Percentiles rank a stretch among this genome's conserved stretches.
Evolutionary conservation across 2,113 vertebrate species (phyloP).

Genomic region (Sapayoa aenigma): DNA sequence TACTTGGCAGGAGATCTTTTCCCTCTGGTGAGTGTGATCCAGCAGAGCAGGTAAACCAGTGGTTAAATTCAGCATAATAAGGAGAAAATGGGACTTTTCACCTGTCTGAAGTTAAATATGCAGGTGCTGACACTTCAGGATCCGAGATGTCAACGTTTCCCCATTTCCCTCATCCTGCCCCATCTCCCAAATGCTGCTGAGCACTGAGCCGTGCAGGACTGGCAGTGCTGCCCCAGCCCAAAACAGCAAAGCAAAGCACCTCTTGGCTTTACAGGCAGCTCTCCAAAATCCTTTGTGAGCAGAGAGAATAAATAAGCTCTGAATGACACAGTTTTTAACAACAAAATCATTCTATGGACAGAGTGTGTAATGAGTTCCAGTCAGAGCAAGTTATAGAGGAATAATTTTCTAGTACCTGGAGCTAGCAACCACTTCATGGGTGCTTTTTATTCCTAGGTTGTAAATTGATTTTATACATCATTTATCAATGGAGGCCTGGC

Average conservation of each 20-base stretch:
- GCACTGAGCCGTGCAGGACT: not conserved
- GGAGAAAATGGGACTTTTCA: not conserved
- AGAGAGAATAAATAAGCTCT: conserved; percentile 15
- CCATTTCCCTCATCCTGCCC: not conserved
- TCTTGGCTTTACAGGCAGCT: not conserved
- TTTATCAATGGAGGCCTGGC: conserved; percentile 65
- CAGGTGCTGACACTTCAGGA: not conserved
- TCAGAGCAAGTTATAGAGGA: conserved; percentile 46
- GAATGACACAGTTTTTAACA: conserved; percentile 50
- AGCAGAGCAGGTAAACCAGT: not conserved
- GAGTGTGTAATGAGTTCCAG: conserved; percentile 34
- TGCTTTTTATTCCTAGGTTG: conserved; percentile 65
- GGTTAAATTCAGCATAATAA: not conserved
- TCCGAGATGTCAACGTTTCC: not conserved
- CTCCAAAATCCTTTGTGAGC: not conserved
- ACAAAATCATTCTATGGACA: conserved; percentile 10
- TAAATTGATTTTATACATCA: conserved; percentile 77
- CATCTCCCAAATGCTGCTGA: not conserved
- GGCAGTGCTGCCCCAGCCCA: not conserved
- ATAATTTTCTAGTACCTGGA: conserved; percentile 61
- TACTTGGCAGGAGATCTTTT: not conserved
- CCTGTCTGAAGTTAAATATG: not conserved
- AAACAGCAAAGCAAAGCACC: not conserved
- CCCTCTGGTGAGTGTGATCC: not conserved
- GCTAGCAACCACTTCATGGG: not conserved